phyloP scores from a whole-genome alignment of 2,888 invertebrate genomes.

The Capitulum mitella region DNA sequence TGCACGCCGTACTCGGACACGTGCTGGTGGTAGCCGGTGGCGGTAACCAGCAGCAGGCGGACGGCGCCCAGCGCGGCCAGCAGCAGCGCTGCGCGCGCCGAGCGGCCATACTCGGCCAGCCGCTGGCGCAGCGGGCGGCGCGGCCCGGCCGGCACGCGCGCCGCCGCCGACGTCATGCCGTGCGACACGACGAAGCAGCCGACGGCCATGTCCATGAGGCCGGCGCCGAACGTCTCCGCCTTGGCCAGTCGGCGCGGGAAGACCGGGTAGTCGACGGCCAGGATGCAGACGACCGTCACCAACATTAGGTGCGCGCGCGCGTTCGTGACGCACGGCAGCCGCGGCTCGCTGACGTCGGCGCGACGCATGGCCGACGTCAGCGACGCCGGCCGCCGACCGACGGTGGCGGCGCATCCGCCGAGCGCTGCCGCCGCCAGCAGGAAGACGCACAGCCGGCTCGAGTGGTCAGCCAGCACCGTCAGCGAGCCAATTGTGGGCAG shows the following conservation, averaged over 20 bases:
- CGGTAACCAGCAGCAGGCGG: constrained; percentile 44
- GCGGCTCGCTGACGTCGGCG: neutral
- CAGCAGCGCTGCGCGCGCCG: constrained; percentile 63
- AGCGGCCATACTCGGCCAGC: constrained; percentile 82
- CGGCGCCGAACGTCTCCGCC: constrained; percentile 73
- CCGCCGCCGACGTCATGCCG: constrained; percentile 52
- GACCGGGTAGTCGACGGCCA: constrained; percentile 85
- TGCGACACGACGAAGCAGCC: constrained; percentile 76
- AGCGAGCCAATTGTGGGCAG: neutral
- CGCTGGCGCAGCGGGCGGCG: constrained; percentile 92
- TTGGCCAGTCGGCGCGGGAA: constrained; percentile 84
- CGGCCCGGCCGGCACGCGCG: constrained; percentile 73
- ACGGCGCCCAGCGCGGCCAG: constrained; percentile 46
- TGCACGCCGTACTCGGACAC: constrained; percentile 91
- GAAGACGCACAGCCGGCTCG: neutral
- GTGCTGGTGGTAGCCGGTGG: constrained; percentile 75
- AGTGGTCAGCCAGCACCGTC: constrained; percentile 4
- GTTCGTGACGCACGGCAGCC: constrained; percentile 52
- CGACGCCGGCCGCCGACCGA: neutral
- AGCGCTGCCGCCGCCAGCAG: neutral
- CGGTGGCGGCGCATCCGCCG: neutral
- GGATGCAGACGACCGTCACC: constrained; percentile 69
- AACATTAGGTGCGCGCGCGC: constrained; percentile 62
- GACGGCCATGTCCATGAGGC: constrained; percentile 93
- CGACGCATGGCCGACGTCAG: neutral